Evolutionary conservation across 35 echinoderm and acorn worm genomes (phyloP).

Genomic region (Antedon bifida): DNA sequence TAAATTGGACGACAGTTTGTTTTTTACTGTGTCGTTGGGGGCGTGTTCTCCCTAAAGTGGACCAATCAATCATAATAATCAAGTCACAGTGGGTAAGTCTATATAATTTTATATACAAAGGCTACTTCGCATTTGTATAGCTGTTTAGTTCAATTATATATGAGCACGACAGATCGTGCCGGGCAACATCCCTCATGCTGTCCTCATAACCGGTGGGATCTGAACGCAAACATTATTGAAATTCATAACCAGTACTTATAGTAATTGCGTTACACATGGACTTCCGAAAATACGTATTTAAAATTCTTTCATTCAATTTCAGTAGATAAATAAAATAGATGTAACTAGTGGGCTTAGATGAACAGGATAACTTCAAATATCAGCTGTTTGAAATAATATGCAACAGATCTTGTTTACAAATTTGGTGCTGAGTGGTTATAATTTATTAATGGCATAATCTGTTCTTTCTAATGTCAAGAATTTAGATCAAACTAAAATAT

Average conservation of each 20-base stretch:
- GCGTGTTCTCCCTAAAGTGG: not conserved
- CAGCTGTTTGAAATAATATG: not conserved
- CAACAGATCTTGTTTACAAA: not conserved
- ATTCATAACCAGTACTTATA: not conserved
- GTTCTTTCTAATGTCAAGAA: not conserved
- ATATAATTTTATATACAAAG: not conserved
- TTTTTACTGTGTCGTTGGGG: not conserved
- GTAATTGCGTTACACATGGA: not conserved
- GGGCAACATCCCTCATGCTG: not conserved
- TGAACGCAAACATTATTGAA: not conserved
- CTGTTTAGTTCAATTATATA: not conserved
- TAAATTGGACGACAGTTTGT: not conserved
- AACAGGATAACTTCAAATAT: not conserved
- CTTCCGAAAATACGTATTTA: not conserved
- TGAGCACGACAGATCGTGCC: not conserved
- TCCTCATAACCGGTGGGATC: not conserved
- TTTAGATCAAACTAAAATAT: not conserved
- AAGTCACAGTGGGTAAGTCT: not conserved
- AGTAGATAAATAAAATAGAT: not conserved
- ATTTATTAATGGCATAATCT: not conserved
- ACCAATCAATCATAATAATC: not conserved
- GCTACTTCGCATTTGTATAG: not conserved
- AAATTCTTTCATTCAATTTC: not conserved
- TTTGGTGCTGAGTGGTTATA: not conserved
- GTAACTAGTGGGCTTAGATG: not conserved